Evolutionary conservation across 2,888 invertebrate genomes (phyloP), one percentile per base, ranked within the genome.

Genomic region (Hyppa rectilinea): DNA sequence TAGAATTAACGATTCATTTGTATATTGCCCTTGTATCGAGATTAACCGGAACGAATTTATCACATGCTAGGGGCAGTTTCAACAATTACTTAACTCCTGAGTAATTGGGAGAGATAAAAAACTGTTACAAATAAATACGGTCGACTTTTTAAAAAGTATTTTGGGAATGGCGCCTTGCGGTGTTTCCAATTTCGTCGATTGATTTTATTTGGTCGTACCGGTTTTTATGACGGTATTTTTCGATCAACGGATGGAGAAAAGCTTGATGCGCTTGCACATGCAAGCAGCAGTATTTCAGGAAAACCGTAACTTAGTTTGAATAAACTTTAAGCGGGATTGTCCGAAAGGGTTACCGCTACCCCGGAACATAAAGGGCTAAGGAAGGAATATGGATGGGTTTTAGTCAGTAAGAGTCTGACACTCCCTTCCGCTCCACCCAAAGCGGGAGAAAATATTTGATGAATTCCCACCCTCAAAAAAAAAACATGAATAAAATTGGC

Each of bases 11-110:
- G 26, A 61, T 56, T 56, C 43, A 79, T 79, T 79, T 67, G 71
- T 77, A 79, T 79, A 76, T 71, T 60, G 45, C 77, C 68, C 62
- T 67, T 76, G 71, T 71, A 69, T 74, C 65, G 59, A 63, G 65
- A 79, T 71, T 50, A 80, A 56, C 49, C 53, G 67, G 23, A 66
- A 34, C 47, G 55, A 70, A 81, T 78, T 68, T 50, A 81, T 80
- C 66, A 76, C 78, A 56, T 56, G 78, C 67, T 52, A 26, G 58
- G 47, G 40, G 58, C 62, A 61, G 56, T 67, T 67, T 52, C 34
- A 53, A 58, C 78, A 68, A 73, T 81, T 81, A 78, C 82, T 81
- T 81, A 49, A 71, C 61, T 74, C 45, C 68, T 71, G 74, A 82
- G 79, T 80, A 74, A 80, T 80, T 80, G 79, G 55, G 20, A 52